Base-by-base conservation (phyloP, 2,888 invertebrate genomes). In the Agrotis exclamationis region DNA sequence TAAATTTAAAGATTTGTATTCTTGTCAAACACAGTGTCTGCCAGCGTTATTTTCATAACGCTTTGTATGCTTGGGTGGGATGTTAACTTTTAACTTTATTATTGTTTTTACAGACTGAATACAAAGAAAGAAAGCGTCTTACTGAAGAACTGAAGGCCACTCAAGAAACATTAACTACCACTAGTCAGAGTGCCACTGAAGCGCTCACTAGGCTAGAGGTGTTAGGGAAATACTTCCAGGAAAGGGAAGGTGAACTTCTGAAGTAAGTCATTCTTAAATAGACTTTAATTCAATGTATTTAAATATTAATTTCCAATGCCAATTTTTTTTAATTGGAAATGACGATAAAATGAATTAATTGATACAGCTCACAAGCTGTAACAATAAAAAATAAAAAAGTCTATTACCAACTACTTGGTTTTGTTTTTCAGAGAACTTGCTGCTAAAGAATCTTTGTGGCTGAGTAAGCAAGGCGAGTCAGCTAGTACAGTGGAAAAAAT, bases 141-240 rank as follows among this genome's bases (percentile, higher is more conserved):
- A 75, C 90, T 0, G 93, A 93, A 68, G 94, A 96, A 72, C 82
- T 95, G 2, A 85, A 92, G 48, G 81, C 76, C 2, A 89, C 91
- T 0, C 91, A 93, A 63, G 94, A 95, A 63, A 87, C 93, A 0
- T 86, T 93, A 70, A 87, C 88, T 22, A 89, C 88, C 1, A 91
- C 91, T 14, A 92, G 89, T 66, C 94, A 95, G 60, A 95, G 93
- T 63, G 94, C 96, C 0, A 88, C 97, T 0, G 99, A 99, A 90
- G 98, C 98, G 0, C 97, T 97, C 85, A 99, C 98, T 0, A 97
- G 98, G 85, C 96, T 99, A 2, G 98, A 98, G 89, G 99, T 99
- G 1, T 95, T 99, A 53, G 98, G 98, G 0, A 98, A 97, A 88
- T 99, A 99, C 92, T 99, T 99, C 95, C 98, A 99, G 88, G 98